A percentile compares a stretch with the other conserved stretches of the same genome.
Conservation (phyloP, 2,797 vertebrate species). For the Clarias laeviceps region DNA sequence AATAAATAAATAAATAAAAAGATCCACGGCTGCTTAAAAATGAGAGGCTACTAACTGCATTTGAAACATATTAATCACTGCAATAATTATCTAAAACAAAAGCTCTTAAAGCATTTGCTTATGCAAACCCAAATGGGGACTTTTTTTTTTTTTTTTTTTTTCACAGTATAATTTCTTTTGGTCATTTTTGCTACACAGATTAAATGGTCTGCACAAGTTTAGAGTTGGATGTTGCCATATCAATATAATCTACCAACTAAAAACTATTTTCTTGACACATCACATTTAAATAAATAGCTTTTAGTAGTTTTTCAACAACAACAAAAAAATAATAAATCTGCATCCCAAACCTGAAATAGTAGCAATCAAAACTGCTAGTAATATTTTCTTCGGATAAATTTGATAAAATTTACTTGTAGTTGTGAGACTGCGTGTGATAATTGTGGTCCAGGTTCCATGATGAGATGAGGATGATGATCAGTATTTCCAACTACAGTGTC, state of each 20-base stretch:
- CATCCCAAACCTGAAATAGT: not conserved
- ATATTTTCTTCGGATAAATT: not conserved
- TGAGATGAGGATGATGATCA: slow-evolving; percentile 25
- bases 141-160: too few relatives aligned
- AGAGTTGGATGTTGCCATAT: not conserved
- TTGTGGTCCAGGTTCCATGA: slow-evolving; percentile 53
- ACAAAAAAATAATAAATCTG: too few relatives aligned
- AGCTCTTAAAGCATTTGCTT: too few relatives aligned
- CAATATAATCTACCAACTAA: not conserved
- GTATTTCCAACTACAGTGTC: slow-evolving; percentile 41
- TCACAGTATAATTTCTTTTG: not conserved
- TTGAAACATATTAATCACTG: too few relatives aligned
- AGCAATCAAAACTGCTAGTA: not conserved
- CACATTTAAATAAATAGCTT: not conserved
- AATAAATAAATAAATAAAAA: too few relatives aligned
- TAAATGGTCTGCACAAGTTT: not conserved
- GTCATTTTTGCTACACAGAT: not conserved
- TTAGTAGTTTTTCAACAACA: not conserved
- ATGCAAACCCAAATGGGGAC: too few relatives aligned
- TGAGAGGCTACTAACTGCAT: too few relatives aligned
- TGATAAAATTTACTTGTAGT: slow-evolving; percentile 62
- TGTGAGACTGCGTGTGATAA: slow-evolving; percentile 57
- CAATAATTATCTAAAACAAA: too few relatives aligned
- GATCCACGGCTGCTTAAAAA: too few relatives aligned
- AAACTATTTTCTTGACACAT: not conserved